Evolutionary conservation across 2,888 invertebrate genomes (phyloP).

Genomic region (Epinotia nisella): DNA sequence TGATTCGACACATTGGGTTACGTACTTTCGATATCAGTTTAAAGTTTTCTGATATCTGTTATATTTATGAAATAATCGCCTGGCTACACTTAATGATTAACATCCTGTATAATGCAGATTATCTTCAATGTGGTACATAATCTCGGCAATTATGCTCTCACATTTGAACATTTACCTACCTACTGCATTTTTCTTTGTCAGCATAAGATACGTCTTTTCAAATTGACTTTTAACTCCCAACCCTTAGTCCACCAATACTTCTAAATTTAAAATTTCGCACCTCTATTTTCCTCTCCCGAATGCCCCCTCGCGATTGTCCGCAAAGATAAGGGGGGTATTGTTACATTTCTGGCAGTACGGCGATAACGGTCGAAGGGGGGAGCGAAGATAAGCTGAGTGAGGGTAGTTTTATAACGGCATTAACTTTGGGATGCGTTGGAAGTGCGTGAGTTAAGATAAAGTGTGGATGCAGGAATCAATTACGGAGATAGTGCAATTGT

Average conservation of each 20-base stretch:
- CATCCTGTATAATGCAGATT: no score
- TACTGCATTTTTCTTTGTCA: neutral
- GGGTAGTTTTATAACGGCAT: slow-evolving; percentile 62
- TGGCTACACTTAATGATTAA: no score
- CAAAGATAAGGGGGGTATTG: slow-evolving; percentile 74
- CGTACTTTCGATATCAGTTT: no score
- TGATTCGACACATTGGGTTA: no score
- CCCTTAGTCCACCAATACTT: slow-evolving; percentile 19
- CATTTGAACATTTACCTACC: neutral
- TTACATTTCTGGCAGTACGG: slow-evolving; percentile 78
- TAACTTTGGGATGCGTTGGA: slow-evolving; percentile 48
- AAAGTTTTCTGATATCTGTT: no score
- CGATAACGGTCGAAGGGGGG: slow-evolving; percentile 75
- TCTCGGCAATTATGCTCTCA: neutral
- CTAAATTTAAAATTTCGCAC: slow-evolving; percentile 44
- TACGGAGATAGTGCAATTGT: slow-evolving; percentile 21
- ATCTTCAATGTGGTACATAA: no score
- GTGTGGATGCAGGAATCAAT: slow-evolving; percentile 37
- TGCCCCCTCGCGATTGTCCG: slow-evolving; percentile 72
- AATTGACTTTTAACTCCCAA: neutral
- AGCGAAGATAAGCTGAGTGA: slow-evolving; percentile 76
- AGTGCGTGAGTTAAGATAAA: slow-evolving; percentile 42
- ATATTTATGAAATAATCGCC: no score
- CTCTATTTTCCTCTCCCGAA: slow-evolving; percentile 22
- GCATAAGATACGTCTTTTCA: neutral